Percentiles rank a stretch among this genome's conserved stretches.
Conservation (phyloP, 2,113 vertebrate genomes). For the Pterocles burchelli region DNA sequence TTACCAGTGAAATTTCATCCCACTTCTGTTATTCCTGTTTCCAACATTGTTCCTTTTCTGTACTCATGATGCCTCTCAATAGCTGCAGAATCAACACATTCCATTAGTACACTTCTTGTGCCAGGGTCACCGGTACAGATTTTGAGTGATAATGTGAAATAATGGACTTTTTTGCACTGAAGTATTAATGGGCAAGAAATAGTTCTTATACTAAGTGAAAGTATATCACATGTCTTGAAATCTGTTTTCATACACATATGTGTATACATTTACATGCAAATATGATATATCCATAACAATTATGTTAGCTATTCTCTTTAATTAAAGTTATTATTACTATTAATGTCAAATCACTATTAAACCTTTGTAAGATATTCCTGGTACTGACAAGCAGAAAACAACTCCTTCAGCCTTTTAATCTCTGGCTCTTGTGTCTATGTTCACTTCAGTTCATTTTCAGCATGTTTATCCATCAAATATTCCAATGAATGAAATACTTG, state of each 20-base stretch:
- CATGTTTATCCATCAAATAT: neutral
- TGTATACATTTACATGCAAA: too few relatives aligned
- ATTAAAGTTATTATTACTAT: neutral
- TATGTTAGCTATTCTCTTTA: neutral
- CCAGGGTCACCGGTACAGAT: neutral
- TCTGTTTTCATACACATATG: neutral
- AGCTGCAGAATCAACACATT: neutral
- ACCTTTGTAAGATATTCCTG: neutral
- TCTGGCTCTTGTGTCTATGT: neutral
- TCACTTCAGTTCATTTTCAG: neutral
- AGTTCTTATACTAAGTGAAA: neutral
- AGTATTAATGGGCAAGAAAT: neutral
- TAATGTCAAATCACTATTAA: neutral
- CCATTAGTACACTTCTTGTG: neutral
- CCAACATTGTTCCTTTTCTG: neutral
- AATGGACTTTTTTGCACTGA: neutral
- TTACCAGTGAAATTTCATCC: neutral
- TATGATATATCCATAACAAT: neutral
- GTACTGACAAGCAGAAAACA: neutral
- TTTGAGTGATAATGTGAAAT: neutral
- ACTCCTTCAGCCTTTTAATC: neutral
- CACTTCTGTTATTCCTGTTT: neutral
- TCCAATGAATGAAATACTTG: neutral
- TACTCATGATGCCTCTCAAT: neutral
- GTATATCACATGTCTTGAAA: neutral